Evolutionary conservation across 2,113 vertebrate genomes (phyloP).

Genomic region (Glaucomys volans): DNA sequence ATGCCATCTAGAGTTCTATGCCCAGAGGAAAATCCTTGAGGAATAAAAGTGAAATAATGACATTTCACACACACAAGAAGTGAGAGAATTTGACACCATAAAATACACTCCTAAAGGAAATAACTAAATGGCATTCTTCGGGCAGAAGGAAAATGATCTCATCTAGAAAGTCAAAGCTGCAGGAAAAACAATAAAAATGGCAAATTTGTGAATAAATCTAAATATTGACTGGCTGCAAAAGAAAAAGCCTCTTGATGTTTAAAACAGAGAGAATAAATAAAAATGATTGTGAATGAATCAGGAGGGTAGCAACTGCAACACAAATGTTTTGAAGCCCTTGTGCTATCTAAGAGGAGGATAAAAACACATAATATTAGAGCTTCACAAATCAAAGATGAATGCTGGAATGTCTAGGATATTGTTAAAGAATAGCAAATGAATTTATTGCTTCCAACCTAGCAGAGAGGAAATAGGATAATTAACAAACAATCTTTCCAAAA

Average conservation of each 20-base stretch:
- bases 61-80: conserved; percentile 38
- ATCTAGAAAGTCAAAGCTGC: neutral
- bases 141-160: conserved; percentile 19
- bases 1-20: neutral
- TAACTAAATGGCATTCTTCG: neutral
- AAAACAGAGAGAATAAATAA: conserved; percentile 2
- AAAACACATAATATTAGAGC: neutral
- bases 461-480: neutral
- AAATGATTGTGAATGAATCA: neutral
- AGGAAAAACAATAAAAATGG: conserved; percentile 27
- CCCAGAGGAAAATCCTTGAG: conserved; percentile 38
- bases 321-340: neutral
- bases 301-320: neutral
- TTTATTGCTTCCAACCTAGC: neutral
- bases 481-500: conserved; percentile 6
- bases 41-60: conserved; percentile 42
- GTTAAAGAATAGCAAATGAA: neutral
- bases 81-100: conserved; percentile 7
- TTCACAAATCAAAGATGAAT: conserved; percentile 3
- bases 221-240: conserved; percentile 7
- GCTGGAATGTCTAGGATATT: neutral
- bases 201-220: conserved; percentile 38
- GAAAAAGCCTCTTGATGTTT: neutral
- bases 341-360: neutral
- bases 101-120: conserved; percentile 31